A percentile compares a stretch with the other conserved stretches of the same genome.
These are phyloP conservation scores for Centropus bengalensis DNA, from an alignment of 2,113 vertebrate species.

Conservation along the genomic window DNA sequence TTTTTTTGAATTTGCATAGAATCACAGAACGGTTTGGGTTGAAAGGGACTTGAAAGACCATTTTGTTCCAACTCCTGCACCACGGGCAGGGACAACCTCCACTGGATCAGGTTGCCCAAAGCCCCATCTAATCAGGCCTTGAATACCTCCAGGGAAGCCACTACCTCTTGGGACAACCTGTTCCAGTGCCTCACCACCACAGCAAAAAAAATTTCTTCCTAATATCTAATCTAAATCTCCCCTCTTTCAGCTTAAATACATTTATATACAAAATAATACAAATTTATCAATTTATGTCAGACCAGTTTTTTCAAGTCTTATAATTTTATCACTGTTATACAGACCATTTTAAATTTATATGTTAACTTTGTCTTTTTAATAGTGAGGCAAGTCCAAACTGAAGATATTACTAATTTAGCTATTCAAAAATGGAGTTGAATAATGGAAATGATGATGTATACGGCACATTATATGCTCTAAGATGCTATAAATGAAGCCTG, in stretches of 20 bases:
- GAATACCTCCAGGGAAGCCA: too few species aligned
- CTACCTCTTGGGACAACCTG: too few species aligned
- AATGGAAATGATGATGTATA: background rate
- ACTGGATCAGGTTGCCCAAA: too few species aligned
- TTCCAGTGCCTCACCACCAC: too few species aligned
- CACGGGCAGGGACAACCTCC: too few species aligned
- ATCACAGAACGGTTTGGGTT: too few species aligned
- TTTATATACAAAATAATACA: background rate
- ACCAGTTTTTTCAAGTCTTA: background rate
- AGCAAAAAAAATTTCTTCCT: too few species aligned
- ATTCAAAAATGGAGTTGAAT: background rate
- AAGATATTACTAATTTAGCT: conserved; percentile 1
- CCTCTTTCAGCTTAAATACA: background rate
- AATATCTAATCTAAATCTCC: too few species aligned
- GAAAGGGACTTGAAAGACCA: too few species aligned
- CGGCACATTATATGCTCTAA: background rate
- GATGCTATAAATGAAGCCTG: background rate
- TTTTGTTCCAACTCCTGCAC: too few species aligned
- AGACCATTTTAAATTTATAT: background rate
- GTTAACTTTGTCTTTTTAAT: background rate
- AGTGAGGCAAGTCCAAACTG: background rate
- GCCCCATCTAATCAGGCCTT: too few species aligned
- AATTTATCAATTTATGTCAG: background rate
- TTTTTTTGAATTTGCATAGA: background rate
- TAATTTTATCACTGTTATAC: background rate